Conservation (phyloP, 2,113 vertebrate species). For the Neogale vison region DNA sequence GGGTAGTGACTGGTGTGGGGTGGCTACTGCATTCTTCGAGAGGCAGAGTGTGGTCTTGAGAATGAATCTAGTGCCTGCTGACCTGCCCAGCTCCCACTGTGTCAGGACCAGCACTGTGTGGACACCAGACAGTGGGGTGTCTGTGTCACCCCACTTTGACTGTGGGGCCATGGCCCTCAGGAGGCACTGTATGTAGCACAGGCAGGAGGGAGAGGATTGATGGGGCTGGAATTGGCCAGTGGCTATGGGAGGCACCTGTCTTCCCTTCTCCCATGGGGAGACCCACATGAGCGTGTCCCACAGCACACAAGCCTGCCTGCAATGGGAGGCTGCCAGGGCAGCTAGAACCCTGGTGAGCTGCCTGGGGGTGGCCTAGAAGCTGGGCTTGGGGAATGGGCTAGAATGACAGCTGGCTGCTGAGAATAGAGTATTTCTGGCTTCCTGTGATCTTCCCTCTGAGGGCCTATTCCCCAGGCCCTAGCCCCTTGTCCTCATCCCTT, state of each 20-base stretch:
- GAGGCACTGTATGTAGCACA: not conserved
- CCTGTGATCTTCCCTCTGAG: fast-evolving
- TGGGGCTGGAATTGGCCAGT: not conserved
- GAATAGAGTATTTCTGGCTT: not conserved
- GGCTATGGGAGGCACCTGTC: not conserved
- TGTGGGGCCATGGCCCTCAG: fast-evolving
- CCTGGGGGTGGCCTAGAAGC: not conserved
- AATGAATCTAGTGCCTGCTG: not conserved
- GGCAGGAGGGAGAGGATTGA: fast-evolving
- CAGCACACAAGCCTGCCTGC: not conserved
- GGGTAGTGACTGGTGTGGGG: fast-evolving
- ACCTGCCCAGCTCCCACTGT: not conserved
- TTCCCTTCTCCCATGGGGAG: too few species aligned
- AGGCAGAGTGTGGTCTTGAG: not conserved
- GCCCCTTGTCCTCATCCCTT: not conserved
- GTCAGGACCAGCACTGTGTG: not conserved
- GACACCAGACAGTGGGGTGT: too few species aligned
- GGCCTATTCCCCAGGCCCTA: not conserved
- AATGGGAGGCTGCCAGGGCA: not conserved
- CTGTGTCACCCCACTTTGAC: too few species aligned
- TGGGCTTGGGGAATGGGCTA: not conserved
- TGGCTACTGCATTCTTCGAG: not conserved
- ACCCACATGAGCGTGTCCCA: not conserved
- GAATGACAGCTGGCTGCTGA: not conserved
- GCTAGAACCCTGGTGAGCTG: not conserved